These are phyloP conservation scores for Eupithecia subumbrata DNA, from an alignment of 2,888 invertebrate species.

Conservation along the genomic window DNA sequence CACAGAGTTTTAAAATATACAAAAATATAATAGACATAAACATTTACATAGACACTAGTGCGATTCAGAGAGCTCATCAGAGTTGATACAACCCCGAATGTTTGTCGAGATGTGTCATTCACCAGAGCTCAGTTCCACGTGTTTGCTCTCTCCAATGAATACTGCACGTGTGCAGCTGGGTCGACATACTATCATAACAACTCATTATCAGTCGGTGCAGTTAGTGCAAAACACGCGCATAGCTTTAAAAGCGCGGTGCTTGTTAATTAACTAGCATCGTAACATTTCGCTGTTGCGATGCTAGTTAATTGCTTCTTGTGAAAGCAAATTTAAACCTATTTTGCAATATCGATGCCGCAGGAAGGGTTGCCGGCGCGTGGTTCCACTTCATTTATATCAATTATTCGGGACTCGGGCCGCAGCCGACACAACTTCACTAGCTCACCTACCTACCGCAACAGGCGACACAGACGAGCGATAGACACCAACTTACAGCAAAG, in stretches of 20 bases:
- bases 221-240: too few species aligned
- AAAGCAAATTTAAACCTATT: too few species aligned
- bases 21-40: too few species aligned
- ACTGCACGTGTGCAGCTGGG: not conserved
- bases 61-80: not conserved
- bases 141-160: not conserved
- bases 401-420: not conserved
- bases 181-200: not conserved
- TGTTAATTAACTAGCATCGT: too few species aligned
- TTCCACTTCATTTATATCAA: not conserved
- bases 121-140: not conserved
- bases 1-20: too few species aligned
- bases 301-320: too few species aligned
- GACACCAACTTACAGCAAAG: not conserved
- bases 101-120: not conserved
- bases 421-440: not conserved
- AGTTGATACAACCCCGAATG: not conserved
- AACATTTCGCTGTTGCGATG: too few species aligned
- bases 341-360: not conserved
- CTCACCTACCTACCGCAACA: not conserved
- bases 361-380: not conserved
- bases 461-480: not conserved
- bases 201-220: not conserved
- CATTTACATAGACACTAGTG: not conserved
- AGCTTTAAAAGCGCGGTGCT: too few species aligned